These are phyloP conservation scores for Hippoglossus stenolepis DNA, from an alignment of 2,113 vertebrate species.

Conservation along the genomic window DNA sequence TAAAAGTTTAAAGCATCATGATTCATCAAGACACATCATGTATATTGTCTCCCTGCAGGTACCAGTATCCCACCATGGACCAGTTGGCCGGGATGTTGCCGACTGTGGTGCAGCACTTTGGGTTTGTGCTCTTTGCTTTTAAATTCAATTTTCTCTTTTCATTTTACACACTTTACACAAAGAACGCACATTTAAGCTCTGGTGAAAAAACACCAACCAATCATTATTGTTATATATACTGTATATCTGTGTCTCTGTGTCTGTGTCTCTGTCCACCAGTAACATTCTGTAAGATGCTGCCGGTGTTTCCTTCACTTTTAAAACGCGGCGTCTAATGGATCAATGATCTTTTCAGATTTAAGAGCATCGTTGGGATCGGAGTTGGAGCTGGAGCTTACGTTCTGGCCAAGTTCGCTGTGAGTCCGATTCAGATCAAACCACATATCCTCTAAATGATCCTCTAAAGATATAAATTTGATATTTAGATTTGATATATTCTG, in stretches of 20 bases:
- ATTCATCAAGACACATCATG: no score
- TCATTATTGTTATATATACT: no score
- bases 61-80: slow-evolving; percentile 98
- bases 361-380: slow-evolving; percentile 95
- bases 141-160: not conserved
- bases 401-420: slow-evolving; percentile 96
- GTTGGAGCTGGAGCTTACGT: slow-evolving; percentile 96
- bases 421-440: slow-evolving; percentile 48
- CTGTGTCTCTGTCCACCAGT: no score
- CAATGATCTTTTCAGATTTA: slow-evolving; percentile 84
- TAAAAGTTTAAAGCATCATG: no score
- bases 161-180: no score
- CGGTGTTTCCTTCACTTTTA: not conserved
- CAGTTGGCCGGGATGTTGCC: slow-evolving; percentile 96
- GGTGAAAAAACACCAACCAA: no score
- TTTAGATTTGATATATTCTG: not conserved
- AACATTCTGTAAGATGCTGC: no score
- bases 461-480: no score
- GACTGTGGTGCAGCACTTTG: slow-evolving; percentile 95
- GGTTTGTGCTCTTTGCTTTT: slow-evolving; percentile 82
- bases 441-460: no score
- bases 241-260: no score
- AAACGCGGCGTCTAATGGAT: not conserved
- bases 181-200: no score
- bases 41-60: slow-evolving; percentile 79